Evolutionary conservation across 1,140 invertebrate genomes (phyloP).

Genomic region (Notospermus geniculatus): DNA sequence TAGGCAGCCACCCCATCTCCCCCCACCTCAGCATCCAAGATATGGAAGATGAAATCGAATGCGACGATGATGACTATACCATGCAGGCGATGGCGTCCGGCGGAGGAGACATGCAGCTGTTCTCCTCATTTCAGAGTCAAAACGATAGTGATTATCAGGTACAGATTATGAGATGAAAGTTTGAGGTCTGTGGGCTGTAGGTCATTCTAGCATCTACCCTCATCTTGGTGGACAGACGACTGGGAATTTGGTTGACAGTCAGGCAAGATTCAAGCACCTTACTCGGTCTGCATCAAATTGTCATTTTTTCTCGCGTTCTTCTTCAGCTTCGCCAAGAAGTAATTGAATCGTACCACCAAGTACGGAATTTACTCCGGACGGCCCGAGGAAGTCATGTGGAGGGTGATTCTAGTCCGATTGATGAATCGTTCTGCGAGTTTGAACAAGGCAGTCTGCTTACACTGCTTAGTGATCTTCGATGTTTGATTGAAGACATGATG

Average conservation of each 20-base stretch:
- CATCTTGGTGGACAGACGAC: not conserved
- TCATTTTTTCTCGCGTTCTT: too few species aligned
- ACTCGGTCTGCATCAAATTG: too few species aligned
- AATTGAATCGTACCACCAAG: not conserved
- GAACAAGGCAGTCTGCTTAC: not conserved
- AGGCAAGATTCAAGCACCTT: too few species aligned
- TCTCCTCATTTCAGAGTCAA: not conserved
- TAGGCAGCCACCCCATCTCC: constrained; percentile 1
- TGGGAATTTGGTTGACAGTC: too few species aligned
- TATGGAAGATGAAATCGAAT: constrained; percentile 6
- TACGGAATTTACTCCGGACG: not conserved
- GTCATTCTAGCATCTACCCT: not conserved
- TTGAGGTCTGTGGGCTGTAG: not conserved
- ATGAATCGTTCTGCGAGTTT: not conserved
- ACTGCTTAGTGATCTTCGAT: not conserved
- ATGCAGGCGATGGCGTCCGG: not conserved
- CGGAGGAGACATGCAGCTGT: not conserved
- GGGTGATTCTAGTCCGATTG: not conserved
- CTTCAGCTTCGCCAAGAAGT: not conserved
- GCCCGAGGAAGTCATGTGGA: not conserved
- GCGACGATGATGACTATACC: constrained; percentile 8
- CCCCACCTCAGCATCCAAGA: constrained; percentile 1
- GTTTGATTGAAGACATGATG: constrained; percentile 1
- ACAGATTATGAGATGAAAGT: not conserved
- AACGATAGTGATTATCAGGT: not conserved